Conservation (phyloP, 2,797 vertebrate species). For the Sebastes jordani region DNA sequence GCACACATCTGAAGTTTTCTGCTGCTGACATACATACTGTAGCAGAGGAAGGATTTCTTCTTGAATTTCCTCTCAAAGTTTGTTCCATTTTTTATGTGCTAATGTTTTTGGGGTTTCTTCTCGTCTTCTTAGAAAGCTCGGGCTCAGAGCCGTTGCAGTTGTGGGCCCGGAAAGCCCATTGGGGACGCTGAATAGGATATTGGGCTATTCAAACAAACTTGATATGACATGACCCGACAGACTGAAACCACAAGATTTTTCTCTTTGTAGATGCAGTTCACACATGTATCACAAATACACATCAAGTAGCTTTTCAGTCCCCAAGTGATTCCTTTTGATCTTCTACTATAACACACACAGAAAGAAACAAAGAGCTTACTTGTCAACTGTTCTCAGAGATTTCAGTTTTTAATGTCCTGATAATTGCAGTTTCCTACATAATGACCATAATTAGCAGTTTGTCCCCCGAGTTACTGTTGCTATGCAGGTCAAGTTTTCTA, state of each 20-base stretch:
- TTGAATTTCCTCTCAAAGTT: slow-evolving; percentile 3
- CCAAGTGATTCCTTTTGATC: slow-evolving; percentile 24
- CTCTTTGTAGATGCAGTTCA: slow-evolving; percentile 26
- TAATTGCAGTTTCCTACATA: background rate
- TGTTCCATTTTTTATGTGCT: slow-evolving; percentile 11
- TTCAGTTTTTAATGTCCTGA: background rate
- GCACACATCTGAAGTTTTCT: background rate
- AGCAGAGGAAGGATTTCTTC: background rate
- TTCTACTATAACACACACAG: background rate
- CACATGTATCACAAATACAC: slow-evolving; percentile 30
- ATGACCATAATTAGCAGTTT: background rate
- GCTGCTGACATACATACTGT: background rate
- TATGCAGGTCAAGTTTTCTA: background rate
- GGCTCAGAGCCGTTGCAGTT: slow-evolving; percentile 6
- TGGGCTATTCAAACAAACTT: slow-evolving; percentile 29
- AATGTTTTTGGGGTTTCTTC: background rate
- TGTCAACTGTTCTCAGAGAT: background rate
- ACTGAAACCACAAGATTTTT: slow-evolving; percentile 25
- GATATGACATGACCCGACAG: slow-evolving; percentile 34
- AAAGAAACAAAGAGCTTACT: background rate
- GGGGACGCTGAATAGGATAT: slow-evolving; percentile 32
- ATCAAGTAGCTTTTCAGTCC: background rate
- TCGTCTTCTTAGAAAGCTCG: slow-evolving; percentile 1
- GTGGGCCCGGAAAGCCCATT: slow-evolving; percentile 2
- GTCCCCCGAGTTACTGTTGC: background rate